Base-by-base conservation (phyloP, 2,888 invertebrate species). In the Apoda limacodes region DNA sequence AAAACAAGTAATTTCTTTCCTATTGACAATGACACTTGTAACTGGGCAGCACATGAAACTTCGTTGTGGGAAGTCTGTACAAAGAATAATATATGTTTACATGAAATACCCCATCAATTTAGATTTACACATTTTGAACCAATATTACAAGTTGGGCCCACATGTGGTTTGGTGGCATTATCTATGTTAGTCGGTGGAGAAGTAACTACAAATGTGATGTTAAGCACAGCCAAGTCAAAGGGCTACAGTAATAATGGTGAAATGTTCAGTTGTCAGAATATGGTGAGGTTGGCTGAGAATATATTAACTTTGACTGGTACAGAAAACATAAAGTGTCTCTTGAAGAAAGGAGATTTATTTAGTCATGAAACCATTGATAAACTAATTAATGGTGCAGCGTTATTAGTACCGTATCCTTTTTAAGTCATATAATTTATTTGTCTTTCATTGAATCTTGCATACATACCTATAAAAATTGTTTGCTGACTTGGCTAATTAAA, bases 121-220 rank as follows among this genome's bases (percentile, higher is more conserved):
- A 66, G 64, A 33, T 82, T 81, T 36, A 75, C 57, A 35, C 55
- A 60, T 34, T 66, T 67, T 36, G 54, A 67, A 14, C 60, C 75
- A 4, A 63, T 72, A 32, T 39, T 60, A 23, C 85, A 86, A 65
- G 60, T 81, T 13, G 86, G 89, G 1, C 89, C 89, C 3, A 94
- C 93, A 47, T 95, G 95, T 74, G 95, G 95, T 5, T 63, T 95
- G 34, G 91, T 92, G n/a, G 93, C 94, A 2, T 63, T 95, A 15
- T 88, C 89, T 21, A 94, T 95, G 90, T 81, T 90, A 26, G 72
- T 88, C 1, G 82, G 85, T 38, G 84, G 83, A 26, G 70, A 72
- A 32, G 76, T 84, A 4, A 62, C 83, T n/a, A 71, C 82, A 5
- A 78, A 68, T 13, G 71, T 88, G 34, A 80, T 86, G 9, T 70